A percentile compares a stretch with the other conserved stretches of the same genome.
phyloP scores from a whole-genome alignment of 2,113 vertebrate species.

The Cinclus cinclus region DNA sequence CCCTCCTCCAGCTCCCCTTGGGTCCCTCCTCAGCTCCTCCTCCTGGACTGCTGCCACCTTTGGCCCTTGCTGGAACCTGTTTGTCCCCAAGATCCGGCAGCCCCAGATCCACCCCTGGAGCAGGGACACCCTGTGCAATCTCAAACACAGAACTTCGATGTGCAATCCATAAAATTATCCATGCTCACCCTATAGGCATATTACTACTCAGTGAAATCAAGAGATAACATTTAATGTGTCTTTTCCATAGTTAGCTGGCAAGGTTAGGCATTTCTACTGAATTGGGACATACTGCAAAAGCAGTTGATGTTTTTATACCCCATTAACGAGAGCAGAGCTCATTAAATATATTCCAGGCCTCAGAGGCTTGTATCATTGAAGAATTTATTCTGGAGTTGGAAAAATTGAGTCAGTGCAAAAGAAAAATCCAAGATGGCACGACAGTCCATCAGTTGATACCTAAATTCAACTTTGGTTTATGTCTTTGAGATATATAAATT shows the following conservation, averaged over 20 bases:
- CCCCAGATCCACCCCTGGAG: rapidly evolving
- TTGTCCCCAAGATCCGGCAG: neutral
- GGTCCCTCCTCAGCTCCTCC: neutral
- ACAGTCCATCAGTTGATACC: neutral
- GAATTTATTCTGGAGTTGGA: neutral
- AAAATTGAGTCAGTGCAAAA: neutral
- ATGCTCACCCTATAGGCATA: rapidly evolving
- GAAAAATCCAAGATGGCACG: neutral
- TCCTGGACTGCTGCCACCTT: neutral
- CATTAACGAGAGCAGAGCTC: neutral
- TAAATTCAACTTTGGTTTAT: neutral
- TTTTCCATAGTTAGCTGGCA: neutral
- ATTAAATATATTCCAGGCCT: neutral
- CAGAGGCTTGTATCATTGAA: neutral
- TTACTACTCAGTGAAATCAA: neutral
- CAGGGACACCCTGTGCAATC: rapidly evolving
- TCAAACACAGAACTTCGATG: neutral
- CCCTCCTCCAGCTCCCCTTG: neutral
- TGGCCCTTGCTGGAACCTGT: neutral
- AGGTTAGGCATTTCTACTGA: neutral
- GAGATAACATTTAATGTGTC: neutral
- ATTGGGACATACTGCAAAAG: neutral
- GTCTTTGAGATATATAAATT: neutral
- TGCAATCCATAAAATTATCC: neutral
- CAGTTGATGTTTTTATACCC: neutral